Evolutionary conservation across 2,113 vertebrate genomes (phyloP).

Genomic region (Tetrax tetrax): DNA sequence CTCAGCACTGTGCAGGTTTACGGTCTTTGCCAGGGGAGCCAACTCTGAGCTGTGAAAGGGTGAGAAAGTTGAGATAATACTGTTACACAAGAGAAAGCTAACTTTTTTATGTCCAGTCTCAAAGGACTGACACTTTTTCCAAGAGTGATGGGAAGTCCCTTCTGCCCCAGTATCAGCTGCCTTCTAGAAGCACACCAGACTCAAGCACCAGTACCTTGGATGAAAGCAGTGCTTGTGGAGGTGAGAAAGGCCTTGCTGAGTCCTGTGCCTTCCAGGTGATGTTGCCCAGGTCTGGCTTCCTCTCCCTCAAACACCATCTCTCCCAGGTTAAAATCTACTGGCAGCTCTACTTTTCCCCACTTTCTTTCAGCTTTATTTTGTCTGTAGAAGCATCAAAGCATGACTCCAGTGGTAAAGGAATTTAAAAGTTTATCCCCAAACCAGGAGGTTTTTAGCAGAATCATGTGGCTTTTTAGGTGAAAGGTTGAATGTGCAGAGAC

Average conservation of each 20-base stretch:
- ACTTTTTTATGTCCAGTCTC: background rate
- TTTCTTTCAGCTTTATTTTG: background rate
- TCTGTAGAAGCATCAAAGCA: background rate
- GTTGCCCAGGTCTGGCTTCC: background rate
- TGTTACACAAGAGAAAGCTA: background rate
- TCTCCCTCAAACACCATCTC: background rate
- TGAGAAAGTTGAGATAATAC: background rate
- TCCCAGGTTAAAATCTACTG: background rate
- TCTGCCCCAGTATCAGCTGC: background rate
- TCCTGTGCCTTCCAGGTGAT: background rate
- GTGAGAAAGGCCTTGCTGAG: background rate
- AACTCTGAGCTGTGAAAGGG: background rate
- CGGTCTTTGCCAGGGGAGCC: background rate
- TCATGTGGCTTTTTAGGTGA: background rate
- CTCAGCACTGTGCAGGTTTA: rapidly evolving
- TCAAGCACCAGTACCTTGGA: background rate
- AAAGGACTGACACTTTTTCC: background rate
- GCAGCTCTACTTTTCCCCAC: background rate
- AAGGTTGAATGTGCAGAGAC: background rate
- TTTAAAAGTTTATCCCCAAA: background rate
- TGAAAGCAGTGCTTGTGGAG: background rate
- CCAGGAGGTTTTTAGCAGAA: background rate
- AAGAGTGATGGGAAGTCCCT: background rate
- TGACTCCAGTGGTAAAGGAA: background rate
- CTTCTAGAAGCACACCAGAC: background rate